Evolutionary conservation across 2,113 vertebrate genomes (phyloP).

Genomic region (Pterocles orientalis): DNA sequence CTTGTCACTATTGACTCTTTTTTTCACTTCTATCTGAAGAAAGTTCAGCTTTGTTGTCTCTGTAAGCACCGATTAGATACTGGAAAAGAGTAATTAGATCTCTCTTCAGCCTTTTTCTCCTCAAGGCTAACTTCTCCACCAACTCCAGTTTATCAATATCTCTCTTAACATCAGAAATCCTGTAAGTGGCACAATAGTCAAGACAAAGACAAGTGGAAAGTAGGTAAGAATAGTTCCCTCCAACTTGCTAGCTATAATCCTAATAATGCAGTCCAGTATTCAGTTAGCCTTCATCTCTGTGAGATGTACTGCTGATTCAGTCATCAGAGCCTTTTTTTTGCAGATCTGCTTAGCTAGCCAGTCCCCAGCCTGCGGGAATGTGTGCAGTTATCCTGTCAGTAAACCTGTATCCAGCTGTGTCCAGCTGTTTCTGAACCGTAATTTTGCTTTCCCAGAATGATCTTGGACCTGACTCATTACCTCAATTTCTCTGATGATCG

Average conservation of each 20-base stretch:
- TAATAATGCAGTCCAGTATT: neutral
- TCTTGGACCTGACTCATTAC: neutral
- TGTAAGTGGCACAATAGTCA: neutral
- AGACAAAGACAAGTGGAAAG: neutral
- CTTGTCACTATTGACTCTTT: neutral
- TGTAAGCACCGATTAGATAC: neutral
- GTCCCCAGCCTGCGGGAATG: neutral
- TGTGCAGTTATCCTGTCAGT: fast-evolving
- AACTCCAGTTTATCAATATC: neutral
- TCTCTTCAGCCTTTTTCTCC: neutral
- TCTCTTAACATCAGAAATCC: neutral
- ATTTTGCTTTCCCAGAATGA: neutral
- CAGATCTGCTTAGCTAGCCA: neutral
- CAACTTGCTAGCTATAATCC: neutral
- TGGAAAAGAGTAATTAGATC: neutral
- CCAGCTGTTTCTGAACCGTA: neutral
- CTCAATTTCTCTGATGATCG: neutral
- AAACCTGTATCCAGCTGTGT: neutral
- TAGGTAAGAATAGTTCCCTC: neutral
- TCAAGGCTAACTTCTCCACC: neutral
- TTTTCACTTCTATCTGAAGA: neutral
- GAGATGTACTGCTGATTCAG: neutral
- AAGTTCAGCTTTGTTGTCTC: neutral
- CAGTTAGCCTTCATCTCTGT: neutral
- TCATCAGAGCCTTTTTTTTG: neutral